Base-by-base conservation (phyloP, 2,888 invertebrate species). In the Drosophila vallismaia region DNA sequence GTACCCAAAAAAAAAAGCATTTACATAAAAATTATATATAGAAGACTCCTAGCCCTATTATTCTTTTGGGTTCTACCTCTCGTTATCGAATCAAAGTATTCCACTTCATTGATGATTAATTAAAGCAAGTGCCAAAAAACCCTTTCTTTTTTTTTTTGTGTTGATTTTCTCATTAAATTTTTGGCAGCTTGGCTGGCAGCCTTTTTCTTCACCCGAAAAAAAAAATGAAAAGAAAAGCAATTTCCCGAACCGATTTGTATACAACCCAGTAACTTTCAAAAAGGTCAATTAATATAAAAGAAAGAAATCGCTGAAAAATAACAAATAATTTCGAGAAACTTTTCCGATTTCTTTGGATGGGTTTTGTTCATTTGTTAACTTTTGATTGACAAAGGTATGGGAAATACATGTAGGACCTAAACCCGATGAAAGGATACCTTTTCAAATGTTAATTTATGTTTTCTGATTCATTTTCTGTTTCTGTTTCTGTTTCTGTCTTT, bases 281-380 rank as follows among this genome's bases (percentile, higher is more conserved):
- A 72, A 50, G 53, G 68, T 74, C 74, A 73, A 73, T 73, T 73
- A 73, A 73, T 68, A 45, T 42, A 7, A 19, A 31, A 56, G 58
- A 40, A 12, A 24, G 33, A 36, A 36, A 36, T 36, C 2, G 26
- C 2, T 12, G 4, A 42, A 28, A 58, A 52, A 42, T 26, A 19
- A 40, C 14, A 14, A 48, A 51, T 19, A 40, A 42, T 12, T 54
- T 24, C 8, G 8, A 28, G 7, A 62, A 71, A 62, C 45, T 66
- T 63, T 63, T 71, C 50, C 50, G 62, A 70, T 59, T 53, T n/a
- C n/a, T n/a, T n/a, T n/a, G n/a, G n/a, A n/a, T n/a, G n/a, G n/a
- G n/a, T n/a, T n/a, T 45, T 54, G 70, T 54, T 68, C 48, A 64
- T 64, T 64, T 68, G 55, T 55, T 59, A 31, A 69, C 70, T 57